Evolutionary conservation across 2,888 invertebrate species (phyloP), one percentile per base, ranked within the genome.

Genomic region (Acheta domesticus): DNA sequence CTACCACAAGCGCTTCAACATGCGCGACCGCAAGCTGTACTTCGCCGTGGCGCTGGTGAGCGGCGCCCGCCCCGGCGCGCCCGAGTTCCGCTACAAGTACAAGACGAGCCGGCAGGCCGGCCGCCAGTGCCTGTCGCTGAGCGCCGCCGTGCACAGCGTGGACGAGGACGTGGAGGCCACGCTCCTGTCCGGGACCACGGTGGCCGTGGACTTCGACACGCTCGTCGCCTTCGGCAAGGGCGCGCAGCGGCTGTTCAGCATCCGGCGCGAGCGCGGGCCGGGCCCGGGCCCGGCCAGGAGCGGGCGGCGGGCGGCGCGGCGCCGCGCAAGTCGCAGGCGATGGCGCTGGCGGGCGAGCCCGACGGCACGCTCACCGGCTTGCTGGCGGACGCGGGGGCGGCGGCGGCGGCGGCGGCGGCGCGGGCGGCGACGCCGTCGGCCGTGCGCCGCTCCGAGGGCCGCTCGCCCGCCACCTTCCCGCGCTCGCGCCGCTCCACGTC

Each of bases 141-240:
- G 75, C 20, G 36, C 23, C 21, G 23, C 75, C 20, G 79, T 77
- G 48, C 80, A 80, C 77, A 21, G 23, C 0, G 49, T 48, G 19
- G 36, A 14, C n/a, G 80, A 80, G 62, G 77, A 79, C 77, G 14
- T 80, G 11, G 79, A 74, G 11, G 73, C 79, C 12, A 23, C 77
- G 74, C 36, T 73, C 11, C n/a, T 62, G 20, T 11, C 77, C 8
- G 77, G 75, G 1, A 77, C 76, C 4, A 36, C 49, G 73, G 20
- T 80, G 20, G 48, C 49, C 16, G 48, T 80, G 11, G 79, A 79
- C 77, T 80, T 80, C 74, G 80, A 80, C 50, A 75, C 76, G 74
- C 49, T 75, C 14, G 76, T 79, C 50, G 48, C 20, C 73, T 80
- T 77, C 62, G 80, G 73, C 21, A 79, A 79, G 77, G 80, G 80